Evolutionary conservation across 2,888 invertebrate genomes (phyloP).

Genomic region (Eueremaeus valkanovi): DNA sequence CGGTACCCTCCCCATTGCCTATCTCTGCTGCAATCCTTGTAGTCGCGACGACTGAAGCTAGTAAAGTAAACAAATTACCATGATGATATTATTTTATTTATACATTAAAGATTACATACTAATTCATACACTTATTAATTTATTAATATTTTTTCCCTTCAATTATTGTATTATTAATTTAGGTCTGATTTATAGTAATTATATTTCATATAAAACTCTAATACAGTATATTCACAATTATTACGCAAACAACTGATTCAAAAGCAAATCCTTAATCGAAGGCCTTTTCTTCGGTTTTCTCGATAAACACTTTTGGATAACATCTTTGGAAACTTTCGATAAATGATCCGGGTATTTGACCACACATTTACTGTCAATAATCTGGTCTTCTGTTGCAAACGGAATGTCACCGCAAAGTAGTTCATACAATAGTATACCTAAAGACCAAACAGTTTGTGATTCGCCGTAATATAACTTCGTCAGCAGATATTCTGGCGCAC

Average conservation of each 20-base stretch:
- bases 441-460: slow-evolving; percentile 58
- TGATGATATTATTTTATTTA: too few species aligned
- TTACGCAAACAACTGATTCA: background rate
- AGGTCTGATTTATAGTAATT: too few species aligned
- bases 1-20: too few species aligned
- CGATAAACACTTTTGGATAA: slow-evolving; percentile 54
- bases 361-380: slow-evolving; percentile 48
- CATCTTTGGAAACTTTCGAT: slow-evolving; percentile 53
- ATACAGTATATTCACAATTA: background rate
- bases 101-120: too few species aligned
- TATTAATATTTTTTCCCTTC: too few species aligned
- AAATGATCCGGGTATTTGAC: slow-evolving; percentile 44
- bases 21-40: too few species aligned
- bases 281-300: slow-evolving; percentile 53
- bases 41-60: too few species aligned
- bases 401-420: slow-evolving; percentile 60
- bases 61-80: too few species aligned
- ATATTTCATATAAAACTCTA: too few species aligned
- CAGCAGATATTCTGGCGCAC: slow-evolving; percentile 59
- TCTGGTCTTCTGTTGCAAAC: slow-evolving; percentile 57
- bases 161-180: too few species aligned
- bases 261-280: slow-evolving; percentile 50
- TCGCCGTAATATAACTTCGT: slow-evolving; percentile 55
- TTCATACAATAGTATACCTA: slow-evolving; percentile 58
- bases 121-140: too few species aligned